Evolutionary conservation across 2,113 vertebrate genomes (phyloP), one percentile per base, ranked within the genome.

Genomic region (Neotragus moschatus): DNA sequence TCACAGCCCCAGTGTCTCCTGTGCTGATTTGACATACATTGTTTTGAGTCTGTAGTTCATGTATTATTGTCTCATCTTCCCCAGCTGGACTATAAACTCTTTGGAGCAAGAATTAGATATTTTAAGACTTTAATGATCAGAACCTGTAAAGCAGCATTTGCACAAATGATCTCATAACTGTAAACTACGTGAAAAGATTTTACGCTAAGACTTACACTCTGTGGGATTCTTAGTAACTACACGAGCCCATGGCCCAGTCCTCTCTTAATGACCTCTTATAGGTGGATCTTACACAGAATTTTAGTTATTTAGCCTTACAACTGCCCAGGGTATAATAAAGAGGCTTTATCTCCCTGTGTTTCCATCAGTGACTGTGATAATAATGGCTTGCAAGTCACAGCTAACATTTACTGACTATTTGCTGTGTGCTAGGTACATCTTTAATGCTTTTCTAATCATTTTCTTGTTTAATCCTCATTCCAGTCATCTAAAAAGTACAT

Each of bases 321-420:
- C 94, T 96, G 58, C 84, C 94, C 90, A 60, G 97, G 88, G 95
- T 66, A 33, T 96, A 53, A 97, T 97, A 91, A 90, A 81, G 90
- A 88, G 53, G 15, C 90, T 94, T 96, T 89, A 63, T 91, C 81
- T 96, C 86, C 58, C 73, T 11, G 55, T 15, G 16, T 73, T 82
- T 93, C 80, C 87, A 47, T 94, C 84, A 49, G 84, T 36, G 77
- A n/a, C 85, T 96, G 2, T 94, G 88, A 84, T 95, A 66, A 87
- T 84, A 79, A 53, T 36, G 36, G 63, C 33, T 95, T 66, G 94
- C 58, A 92, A 97, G 75, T 39, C 88, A 88, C 75, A 94, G 56
- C 91, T 81, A 94, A 56, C 86, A 28, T 86, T 96, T 87, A 93
- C 89, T 36, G 94, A 84, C 55, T 28, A 55, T 87, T 93, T 75